Conservation (phyloP, 2,797 vertebrate genomes). For the Chiroxiphia lanceolata region DNA sequence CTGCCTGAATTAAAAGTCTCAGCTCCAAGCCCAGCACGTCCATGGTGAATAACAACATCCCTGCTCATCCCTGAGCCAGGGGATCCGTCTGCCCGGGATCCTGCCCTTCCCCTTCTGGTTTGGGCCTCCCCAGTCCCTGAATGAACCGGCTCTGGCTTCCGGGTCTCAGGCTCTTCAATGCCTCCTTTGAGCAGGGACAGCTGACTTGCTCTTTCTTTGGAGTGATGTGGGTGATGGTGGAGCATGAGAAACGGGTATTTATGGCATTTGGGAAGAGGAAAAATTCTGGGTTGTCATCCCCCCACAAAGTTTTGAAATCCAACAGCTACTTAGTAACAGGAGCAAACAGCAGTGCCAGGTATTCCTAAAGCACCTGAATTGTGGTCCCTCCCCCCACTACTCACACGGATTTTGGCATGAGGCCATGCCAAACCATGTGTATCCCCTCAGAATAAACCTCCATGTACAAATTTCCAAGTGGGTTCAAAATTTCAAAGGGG, state of each 20-base stretch:
- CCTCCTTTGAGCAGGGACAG: background rate
- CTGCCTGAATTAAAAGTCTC: background rate
- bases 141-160: background rate
- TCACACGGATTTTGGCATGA: background rate
- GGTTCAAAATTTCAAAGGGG: background rate
- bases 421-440: background rate
- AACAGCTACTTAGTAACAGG: background rate
- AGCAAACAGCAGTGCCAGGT: background rate
- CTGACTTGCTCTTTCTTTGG: background rate
- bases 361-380: background rate
- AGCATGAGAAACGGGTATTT: background rate
- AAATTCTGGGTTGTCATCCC: background rate
- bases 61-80: background rate
- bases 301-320: background rate
- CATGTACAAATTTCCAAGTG: background rate
- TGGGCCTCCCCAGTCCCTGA: background rate
- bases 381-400: background rate
- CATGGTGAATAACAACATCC: background rate
- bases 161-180: background rate
- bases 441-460: background rate
- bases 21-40: background rate
- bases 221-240: background rate
- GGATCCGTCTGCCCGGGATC: background rate
- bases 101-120: background rate
- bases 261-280: background rate